A percentile compares a stretch with the other conserved stretches of the same genome.
Evolutionary conservation across 2,888 invertebrate genomes (phyloP).

Genomic region (Bhutanitis thaidina): DNA sequence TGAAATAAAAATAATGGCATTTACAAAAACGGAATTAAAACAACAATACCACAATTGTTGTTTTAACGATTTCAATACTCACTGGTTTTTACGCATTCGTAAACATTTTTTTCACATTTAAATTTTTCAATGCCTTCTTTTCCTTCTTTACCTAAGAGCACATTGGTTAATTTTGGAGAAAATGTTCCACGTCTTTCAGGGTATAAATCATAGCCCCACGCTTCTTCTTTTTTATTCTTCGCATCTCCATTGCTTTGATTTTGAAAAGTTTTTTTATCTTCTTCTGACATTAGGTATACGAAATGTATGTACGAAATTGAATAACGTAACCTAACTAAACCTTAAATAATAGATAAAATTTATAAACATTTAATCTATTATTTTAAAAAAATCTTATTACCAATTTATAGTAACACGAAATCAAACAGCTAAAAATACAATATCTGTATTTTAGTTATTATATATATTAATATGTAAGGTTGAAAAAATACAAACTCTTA

Average conservation of each 20-base stretch:
- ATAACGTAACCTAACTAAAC: too few species aligned
- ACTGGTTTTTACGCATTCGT: slow-evolving; percentile 86
- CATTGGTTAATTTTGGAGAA: slow-evolving; percentile 73
- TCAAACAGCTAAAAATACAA: too few species aligned
- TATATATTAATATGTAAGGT: too few species aligned
- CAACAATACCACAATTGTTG: neutral
- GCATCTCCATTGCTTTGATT: slow-evolving; percentile 8
- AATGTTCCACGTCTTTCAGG: slow-evolving; percentile 87
- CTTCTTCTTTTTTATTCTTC: slow-evolving; percentile 40
- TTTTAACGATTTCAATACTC: slow-evolving; percentile 37
- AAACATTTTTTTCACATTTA: slow-evolving; percentile 90
- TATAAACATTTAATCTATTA: too few species aligned
- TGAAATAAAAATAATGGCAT: slow-evolving; percentile 34
- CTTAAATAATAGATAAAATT: too few species aligned
- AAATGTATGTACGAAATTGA: too few species aligned
- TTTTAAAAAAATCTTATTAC: too few species aligned
- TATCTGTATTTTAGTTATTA: too few species aligned
- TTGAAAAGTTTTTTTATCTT: slow-evolving; percentile 13
- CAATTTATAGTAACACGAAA: too few species aligned
- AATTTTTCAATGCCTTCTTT: slow-evolving; percentile 84
- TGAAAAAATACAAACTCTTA: too few species aligned
- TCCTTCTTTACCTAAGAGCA: slow-evolving; percentile 83
- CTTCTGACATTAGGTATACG: slow-evolving; percentile 9
- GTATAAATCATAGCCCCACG: slow-evolving; percentile 90
- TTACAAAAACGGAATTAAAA: too few species aligned